phyloP scores from a whole-genome alignment of 2,888 invertebrate genomes.

The Drosophila maculinotata region DNA sequence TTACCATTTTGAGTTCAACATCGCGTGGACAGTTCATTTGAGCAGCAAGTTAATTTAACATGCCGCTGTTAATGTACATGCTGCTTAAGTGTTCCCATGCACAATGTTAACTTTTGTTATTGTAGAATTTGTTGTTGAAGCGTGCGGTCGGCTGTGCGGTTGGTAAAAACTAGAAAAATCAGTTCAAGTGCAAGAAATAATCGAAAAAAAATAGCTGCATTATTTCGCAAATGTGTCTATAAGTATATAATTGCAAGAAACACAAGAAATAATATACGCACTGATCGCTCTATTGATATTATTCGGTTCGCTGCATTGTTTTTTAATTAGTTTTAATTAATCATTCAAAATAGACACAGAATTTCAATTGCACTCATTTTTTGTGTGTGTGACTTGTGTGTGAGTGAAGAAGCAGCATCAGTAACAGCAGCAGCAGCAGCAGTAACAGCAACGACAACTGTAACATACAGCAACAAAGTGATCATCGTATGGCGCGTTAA shows the following conservation, averaged over 20 bases:
- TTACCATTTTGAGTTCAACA: slow-evolving; percentile 35
- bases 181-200: slow-evolving; percentile 16
- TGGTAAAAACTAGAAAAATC: slow-evolving; percentile 19
- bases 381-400: slow-evolving; percentile 49
- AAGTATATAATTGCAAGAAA: slow-evolving; percentile 23
- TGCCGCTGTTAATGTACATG: slow-evolving; percentile 6
- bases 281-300: slow-evolving; percentile 20
- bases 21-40: slow-evolving; percentile 2
- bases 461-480: slow-evolving; percentile 48
- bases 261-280: slow-evolving; percentile 17
- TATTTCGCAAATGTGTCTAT: slow-evolving; percentile 19
- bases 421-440: slow-evolving; percentile 19
- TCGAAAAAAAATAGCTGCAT: slow-evolving; percentile 17
- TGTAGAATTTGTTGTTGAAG: slow-evolving; percentile 57
- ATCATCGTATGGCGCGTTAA: slow-evolving; percentile 69
- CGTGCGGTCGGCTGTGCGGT: slow-evolving; percentile 50
- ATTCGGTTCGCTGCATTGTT: slow-evolving; percentile 36
- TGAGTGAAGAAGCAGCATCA: slow-evolving; percentile 44
- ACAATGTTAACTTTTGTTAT: slow-evolving; percentile 38
- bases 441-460: slow-evolving; percentile 46
- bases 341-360: slow-evolving; percentile 46
- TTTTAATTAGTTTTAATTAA: slow-evolving; percentile 72
- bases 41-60: slow-evolving; percentile 29
- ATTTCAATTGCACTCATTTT: slow-evolving; percentile 60
- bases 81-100: slow-evolving; percentile 30